Evolutionary conservation across 2,113 vertebrate genomes (phyloP), one percentile per base, ranked within the genome.

Genomic region (Tetrao urogallus): DNA sequence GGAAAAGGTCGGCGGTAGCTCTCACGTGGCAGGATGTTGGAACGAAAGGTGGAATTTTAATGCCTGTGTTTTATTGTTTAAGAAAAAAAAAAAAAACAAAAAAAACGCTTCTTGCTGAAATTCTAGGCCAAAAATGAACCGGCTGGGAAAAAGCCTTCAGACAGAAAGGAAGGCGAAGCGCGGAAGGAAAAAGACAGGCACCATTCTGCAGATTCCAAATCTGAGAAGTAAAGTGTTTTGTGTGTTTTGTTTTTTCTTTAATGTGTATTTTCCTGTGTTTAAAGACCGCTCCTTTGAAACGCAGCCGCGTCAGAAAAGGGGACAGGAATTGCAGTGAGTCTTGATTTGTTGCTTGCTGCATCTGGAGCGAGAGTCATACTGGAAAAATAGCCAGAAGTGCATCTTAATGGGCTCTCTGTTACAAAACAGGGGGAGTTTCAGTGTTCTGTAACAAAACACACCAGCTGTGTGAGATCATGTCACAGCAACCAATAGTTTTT

Each of bases 91-190:
- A 38, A 38, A 38, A 38, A 38, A 38, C 38, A 43, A 43, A 43
- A 11, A 11, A 42, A 71, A 47, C 61, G 52, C 69, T 86, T 91
- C 73, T 95, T 8, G 13, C 52, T 69, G 3, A 54, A 70, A 50
- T 97, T 96, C 58, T 63, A 99, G 99, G 99, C 99, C 57, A 99
- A 99, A 97, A 99, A 99, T 24, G 99, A 99, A 89, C 99, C 99
- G 13, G 98, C 98, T 3, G 99, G 99, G 54, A 99, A 99, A 84
- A 99, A 99, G 89, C 97, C 98, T 43, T 97, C 97, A 0, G 99
- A 99, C 64, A 98, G 98, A 90, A 98, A 97, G 54, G 98, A 98
- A 28, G 96, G 63, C 20, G 99, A 99, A 34, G 48, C 95, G 42
- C 99, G 98, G 95, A 99, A 98, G 86, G 94, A 98, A 24, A 98